phyloP scores from a whole-genome alignment of 1,140 invertebrate species.

The Bombus haemorrhoidalis region DNA sequence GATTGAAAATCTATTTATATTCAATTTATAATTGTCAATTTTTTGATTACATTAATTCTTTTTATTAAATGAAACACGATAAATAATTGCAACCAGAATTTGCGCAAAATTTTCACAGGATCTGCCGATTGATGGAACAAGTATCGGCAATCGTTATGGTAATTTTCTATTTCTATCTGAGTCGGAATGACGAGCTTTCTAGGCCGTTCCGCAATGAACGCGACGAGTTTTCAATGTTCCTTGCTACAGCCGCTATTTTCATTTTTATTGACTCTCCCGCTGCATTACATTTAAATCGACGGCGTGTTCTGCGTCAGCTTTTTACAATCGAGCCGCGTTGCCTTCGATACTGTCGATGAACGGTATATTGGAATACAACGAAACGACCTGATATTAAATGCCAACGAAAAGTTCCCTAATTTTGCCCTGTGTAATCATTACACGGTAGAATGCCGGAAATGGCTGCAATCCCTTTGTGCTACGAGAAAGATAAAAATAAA shows the following conservation, averaged over 20 bases:
- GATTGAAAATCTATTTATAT: too few species aligned
- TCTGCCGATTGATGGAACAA: background rate
- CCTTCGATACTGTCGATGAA: constrained; percentile 14
- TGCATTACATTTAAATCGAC: constrained; percentile 39
- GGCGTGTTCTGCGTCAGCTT: constrained; percentile 33
- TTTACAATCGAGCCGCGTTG: constrained; percentile 27
- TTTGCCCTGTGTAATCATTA: background rate
- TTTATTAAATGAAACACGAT: background rate
- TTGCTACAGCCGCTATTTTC: constrained; percentile 10
- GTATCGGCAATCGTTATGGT: constrained; percentile 1
- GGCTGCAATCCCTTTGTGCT: background rate
- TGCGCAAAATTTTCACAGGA: background rate
- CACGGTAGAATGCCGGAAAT: background rate
- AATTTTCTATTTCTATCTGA: background rate
- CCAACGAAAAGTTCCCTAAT: constrained; percentile 11
- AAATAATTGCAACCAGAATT: background rate
- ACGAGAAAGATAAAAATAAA: background rate
- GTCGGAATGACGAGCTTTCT: background rate
- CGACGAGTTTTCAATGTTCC: background rate
- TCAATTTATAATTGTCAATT: background rate
- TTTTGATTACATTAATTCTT: background rate
- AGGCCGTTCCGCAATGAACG: background rate
- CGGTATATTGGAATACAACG: background rate
- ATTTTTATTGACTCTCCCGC: constrained; percentile 26
- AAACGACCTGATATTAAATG: constrained; percentile 27